Evolutionary conservation across 2,888 invertebrate species (phyloP).

Genomic region (Sarcophaga rosellei): DNA sequence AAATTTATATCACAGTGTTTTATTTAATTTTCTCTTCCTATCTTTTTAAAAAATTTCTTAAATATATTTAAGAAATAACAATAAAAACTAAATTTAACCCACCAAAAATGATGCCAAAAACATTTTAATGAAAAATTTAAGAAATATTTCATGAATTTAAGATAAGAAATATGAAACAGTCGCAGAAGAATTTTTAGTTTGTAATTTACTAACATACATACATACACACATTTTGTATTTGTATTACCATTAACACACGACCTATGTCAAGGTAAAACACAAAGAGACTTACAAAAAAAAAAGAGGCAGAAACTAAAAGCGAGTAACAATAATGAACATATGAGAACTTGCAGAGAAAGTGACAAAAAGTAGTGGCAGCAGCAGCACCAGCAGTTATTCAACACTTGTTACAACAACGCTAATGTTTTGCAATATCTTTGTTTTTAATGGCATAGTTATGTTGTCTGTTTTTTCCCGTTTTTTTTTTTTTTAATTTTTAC

Average conservation of each 20-base stretch:
- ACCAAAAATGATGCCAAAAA: too few species aligned
- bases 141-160: background rate
- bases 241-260: conserved; percentile 60
- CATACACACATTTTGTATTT: conserved; percentile 49
- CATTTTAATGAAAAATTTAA: background rate
- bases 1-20: too few species aligned
- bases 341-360: too few species aligned
- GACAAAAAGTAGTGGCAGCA: background rate
- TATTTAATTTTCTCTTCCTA: too few species aligned
- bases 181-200: background rate
- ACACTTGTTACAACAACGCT: background rate
- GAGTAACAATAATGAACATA: background rate
- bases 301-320: background rate
- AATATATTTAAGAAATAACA: too few species aligned
- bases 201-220: conserved; percentile 9
- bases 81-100: too few species aligned
- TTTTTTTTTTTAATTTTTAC: background rate
- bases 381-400: background rate
- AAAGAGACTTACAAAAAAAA: background rate
- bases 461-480: conserved; percentile 5
- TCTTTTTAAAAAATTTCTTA: too few species aligned
- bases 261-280: conserved; percentile 66
- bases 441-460: conserved; percentile 38
- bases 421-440: background rate
- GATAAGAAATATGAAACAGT: background rate